A percentile compares a stretch with the other conserved stretches of the same genome.
Evolutionary conservation across 1,140 invertebrate species (phyloP).

Genomic region (Popillia japonica): DNA sequence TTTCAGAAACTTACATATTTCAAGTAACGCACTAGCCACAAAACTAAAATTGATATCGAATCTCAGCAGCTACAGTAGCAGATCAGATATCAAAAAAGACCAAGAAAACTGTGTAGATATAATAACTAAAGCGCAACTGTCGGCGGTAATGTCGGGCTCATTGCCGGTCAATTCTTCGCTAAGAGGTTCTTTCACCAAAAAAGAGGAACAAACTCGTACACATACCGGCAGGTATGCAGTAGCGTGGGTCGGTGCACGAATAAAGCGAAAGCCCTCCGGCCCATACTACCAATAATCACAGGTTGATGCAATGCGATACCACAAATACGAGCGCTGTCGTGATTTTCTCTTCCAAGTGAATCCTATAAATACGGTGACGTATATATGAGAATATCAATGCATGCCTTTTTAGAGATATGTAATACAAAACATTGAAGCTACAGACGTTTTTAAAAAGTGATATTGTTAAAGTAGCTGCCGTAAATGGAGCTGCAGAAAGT

Average conservation of each 20-base stretch:
- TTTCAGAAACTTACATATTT: too few species aligned
- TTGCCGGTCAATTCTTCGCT: neutral
- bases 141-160: neutral
- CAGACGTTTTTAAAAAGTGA: too few species aligned
- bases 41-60: too few species aligned
- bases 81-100: neutral
- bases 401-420: too few species aligned
- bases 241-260: slow-evolving; percentile 25
- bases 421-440: too few species aligned
- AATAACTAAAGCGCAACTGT: neutral
- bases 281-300: slow-evolving; percentile 20
- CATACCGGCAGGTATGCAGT: slow-evolving; percentile 23
- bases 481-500: too few species aligned
- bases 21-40: too few species aligned
- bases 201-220: slow-evolving; percentile 10
- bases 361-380: neutral
- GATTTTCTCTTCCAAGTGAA: neutral
- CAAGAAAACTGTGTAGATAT: neutral
- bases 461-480: too few species aligned
- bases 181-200: slow-evolving; percentile 28
- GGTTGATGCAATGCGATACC: slow-evolving; percentile 25
- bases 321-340: neutral
- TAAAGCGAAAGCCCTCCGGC: slow-evolving; percentile 12
- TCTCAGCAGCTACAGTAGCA: neutral
- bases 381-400: neutral